A percentile compares a stretch with the other conserved stretches of the same genome.
Conservation (phyloP, 2,888 invertebrate species). For the Drosophila tripunctata region DNA sequence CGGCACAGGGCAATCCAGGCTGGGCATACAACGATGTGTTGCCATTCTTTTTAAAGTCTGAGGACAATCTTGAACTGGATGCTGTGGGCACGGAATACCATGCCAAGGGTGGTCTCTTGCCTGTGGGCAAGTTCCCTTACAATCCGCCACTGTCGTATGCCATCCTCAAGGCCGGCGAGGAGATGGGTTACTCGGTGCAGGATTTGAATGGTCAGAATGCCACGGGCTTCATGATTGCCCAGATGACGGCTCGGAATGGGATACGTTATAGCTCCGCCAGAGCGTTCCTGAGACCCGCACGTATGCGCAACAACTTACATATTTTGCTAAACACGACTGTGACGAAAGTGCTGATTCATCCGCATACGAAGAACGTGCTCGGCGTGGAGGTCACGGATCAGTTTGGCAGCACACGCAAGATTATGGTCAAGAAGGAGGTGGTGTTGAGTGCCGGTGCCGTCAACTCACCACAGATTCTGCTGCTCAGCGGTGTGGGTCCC, state of each 20-base stretch:
- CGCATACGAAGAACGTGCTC: constrained; percentile 89
- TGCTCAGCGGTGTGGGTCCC: constrained; percentile 95
- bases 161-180: constrained; percentile 91
- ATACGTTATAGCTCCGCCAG: constrained; percentile 92
- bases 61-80: constrained; percentile 89
- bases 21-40: constrained; percentile 96
- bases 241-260: constrained; percentile 94
- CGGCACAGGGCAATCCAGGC: constrained; percentile 92
- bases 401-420: constrained; percentile 86
- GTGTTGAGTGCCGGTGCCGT: constrained; percentile 92
- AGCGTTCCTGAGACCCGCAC: constrained; percentile 92
- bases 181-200: constrained; percentile 90
- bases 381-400: constrained; percentile 88
- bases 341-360: constrained; percentile 90
- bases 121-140: constrained; percentile 92
- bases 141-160: constrained; percentile 92
- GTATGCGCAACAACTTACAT: constrained; percentile 90
- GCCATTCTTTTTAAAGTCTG: constrained; percentile 94
- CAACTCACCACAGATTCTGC: constrained; percentile 95
- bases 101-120: constrained; percentile 90
- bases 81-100: constrained; percentile 91
- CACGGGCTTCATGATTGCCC: constrained; percentile 94
- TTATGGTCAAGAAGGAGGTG: constrained; percentile 92
- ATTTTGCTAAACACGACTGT: constrained; percentile 93
- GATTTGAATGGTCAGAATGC: constrained; percentile 93